phyloP scores from a whole-genome alignment of 1,140 invertebrate species.

The Contarinia nasturtii region DNA sequence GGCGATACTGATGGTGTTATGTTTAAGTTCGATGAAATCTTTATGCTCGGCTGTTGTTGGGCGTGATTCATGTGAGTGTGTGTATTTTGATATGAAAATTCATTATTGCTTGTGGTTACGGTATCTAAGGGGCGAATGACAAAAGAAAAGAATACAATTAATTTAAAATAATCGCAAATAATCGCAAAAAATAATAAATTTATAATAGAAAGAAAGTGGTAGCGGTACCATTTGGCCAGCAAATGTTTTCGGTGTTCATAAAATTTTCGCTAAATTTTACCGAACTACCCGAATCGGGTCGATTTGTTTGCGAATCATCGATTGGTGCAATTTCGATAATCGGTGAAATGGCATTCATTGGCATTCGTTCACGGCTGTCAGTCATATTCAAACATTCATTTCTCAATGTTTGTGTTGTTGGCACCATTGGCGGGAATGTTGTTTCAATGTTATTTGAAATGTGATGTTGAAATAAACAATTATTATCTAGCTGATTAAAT shows the following conservation, averaged over 20 bases:
- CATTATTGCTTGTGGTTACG: background rate
- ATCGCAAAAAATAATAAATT: no score
- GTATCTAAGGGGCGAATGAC: no score
- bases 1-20: background rate
- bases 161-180: no score
- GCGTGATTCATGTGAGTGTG: background rate
- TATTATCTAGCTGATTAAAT: no score
- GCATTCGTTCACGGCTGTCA: no score
- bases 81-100: background rate
- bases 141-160: no score
- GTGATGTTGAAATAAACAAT: no score
- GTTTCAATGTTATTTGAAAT: background rate
- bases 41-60: slow-evolving; percentile 10
- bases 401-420: background rate
- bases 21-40: background rate
- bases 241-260: slow-evolving; percentile 12
- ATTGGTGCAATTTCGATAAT: no score
- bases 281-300: no score
- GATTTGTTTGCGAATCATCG: no score
- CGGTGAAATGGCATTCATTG: no score
- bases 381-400: background rate
- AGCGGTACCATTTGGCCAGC: slow-evolving; percentile 7
- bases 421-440: background rate
- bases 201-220: no score
- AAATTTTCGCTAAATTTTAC: slow-evolving; percentile 7